Evolutionary conservation across 2,888 invertebrate species (phyloP).

Genomic region (Stegana nigrithorax): DNA sequence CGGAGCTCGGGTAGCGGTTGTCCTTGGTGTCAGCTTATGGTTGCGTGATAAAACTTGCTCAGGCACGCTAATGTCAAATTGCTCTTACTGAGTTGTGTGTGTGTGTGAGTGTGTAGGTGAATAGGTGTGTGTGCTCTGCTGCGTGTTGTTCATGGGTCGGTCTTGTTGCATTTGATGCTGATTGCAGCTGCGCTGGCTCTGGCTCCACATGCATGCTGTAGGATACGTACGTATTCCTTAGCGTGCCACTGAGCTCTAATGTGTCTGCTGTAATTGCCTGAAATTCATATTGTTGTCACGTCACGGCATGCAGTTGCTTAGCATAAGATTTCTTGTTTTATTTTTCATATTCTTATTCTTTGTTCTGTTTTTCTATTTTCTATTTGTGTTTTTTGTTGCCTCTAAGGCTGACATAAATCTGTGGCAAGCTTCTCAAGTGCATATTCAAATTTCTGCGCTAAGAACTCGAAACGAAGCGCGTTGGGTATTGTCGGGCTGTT

Average conservation of each 20-base stretch:
- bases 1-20: conserved; percentile 38
- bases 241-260: conserved; percentile 50
- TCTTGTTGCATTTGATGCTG: no score
- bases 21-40: conserved; percentile 42
- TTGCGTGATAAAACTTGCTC: conserved; percentile 6
- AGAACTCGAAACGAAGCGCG: no score
- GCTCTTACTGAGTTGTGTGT: no score
- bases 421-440: conserved; percentile 1
- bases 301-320: conserved; percentile 22
- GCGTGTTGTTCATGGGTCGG: background rate
- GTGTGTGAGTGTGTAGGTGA: no score
- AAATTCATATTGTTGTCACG: conserved; percentile 58
- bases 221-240: no score
- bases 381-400: background rate
- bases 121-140: no score
- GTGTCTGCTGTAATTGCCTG: conserved; percentile 57
- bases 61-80: no score
- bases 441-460: conserved; percentile 4
- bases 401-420: background rate
- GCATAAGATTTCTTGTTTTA: background rate
- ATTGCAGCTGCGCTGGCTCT: no score
- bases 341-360: no score
- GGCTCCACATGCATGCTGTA: no score
- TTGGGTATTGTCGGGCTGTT: background rate
- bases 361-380: background rate